phyloP scores from a whole-genome alignment of 2,113 vertebrate species.

The Tyrannus savana region DNA sequence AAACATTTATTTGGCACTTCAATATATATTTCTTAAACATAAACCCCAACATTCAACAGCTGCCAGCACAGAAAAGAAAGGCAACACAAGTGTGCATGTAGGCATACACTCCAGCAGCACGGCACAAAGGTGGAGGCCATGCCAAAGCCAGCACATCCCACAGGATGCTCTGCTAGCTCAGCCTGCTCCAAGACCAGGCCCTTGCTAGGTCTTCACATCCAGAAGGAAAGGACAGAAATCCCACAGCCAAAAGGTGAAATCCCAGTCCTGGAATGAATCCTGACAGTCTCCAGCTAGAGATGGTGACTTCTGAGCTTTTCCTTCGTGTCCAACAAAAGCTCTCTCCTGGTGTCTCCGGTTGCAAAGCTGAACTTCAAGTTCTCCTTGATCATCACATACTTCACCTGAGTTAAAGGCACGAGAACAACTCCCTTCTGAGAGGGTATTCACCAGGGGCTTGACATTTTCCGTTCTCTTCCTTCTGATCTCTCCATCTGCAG shows the following conservation, averaged over 20 bases:
- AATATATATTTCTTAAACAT: constrained; percentile 58
- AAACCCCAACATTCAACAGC: constrained; percentile 64
- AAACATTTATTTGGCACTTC: constrained; percentile 74
- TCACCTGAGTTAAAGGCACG: constrained; percentile 55
- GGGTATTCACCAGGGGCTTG: not conserved
- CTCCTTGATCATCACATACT: constrained; percentile 26
- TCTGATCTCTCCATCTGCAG: not conserved
- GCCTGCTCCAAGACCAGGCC: constrained; percentile 20
- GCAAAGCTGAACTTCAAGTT: not conserved
- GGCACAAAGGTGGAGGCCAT: constrained; percentile 21
- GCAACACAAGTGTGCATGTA: constrained; percentile 26
- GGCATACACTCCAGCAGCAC: not conserved
- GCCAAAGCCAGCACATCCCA: constrained; percentile 37
- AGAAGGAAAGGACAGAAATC: not conserved
- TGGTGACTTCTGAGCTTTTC: not conserved
- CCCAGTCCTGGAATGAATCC: constrained; percentile 4
- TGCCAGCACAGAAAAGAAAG: constrained; percentile 50
- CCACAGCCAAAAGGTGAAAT: not conserved
- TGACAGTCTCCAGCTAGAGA: not conserved
- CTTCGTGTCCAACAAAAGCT: not conserved
- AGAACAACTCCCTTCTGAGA: not conserved
- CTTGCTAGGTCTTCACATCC: constrained; percentile 31
- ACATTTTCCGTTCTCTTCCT: not conserved
- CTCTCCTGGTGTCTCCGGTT: constrained; percentile 4
- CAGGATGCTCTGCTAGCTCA: constrained; percentile 12